Base-by-base conservation (phyloP, 1,140 invertebrate genomes). In the Drosophila repleta region DNA sequence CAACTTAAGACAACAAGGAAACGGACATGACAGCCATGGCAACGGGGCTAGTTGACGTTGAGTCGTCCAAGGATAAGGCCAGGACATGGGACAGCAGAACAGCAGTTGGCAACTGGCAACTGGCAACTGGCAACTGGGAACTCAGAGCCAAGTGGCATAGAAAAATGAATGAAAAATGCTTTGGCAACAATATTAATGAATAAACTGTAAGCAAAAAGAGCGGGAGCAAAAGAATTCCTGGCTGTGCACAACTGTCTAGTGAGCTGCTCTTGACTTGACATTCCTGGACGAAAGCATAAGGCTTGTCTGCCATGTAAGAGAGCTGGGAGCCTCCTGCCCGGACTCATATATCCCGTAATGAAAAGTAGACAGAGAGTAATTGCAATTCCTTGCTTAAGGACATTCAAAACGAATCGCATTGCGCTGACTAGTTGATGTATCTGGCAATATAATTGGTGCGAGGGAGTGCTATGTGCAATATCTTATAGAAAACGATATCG, bases 111-210 rank as follows among this genome's bases (percentile, higher is more conserved):
- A 75, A 75, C 60, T 64, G 72, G 72, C 66, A 70, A 13, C 32
- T 64, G 72, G 72, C 58, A 70, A 1, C 32, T 35, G 32, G 32
- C 10, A 35, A 21, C 18, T 21, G 45, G 61, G 4, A 41, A 21
- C 49, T 63, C 43, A 29, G 41, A 18, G 51, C 51, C 52, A 75
- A 75, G 67, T 70, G 72, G 72, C 72, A 70, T 69, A 74, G 71
- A 69, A 75, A 76, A 76, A 76, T 79, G 65, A 79, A 74, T 61
- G 76, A 69, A 79, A 75, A 79, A 79, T 79, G 74, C 76, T 79
- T 79, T 79, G 74, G 76, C 69, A 79, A 76, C 74, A 79, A 76
- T 73, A 69, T 76, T 76, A 79, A 79, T 79, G 76, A 79, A 76
- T 76, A 79, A 68, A 69, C 61, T 45, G 66, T 39, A 48, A 71